Evolutionary conservation across 2,113 vertebrate species (phyloP), one percentile per base, ranked within the genome.

Genomic region (Ceyx melanurus): DNA sequence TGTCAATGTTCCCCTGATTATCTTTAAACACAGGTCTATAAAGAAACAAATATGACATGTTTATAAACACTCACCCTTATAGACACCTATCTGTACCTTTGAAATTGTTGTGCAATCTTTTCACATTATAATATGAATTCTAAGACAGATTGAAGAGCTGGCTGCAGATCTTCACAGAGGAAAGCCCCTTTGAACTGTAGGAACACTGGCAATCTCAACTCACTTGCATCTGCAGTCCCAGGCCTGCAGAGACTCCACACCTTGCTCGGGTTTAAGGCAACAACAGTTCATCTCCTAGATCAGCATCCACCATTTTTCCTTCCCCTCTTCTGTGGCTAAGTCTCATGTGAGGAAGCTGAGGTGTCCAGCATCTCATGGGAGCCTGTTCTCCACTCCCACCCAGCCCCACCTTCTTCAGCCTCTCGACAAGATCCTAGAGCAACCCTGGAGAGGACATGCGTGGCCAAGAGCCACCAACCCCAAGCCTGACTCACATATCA

Each of bases 21-120:
- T 99, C 99, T 90, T 99, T 99, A 97, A 99, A 99, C 78, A 99
- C 98, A 25, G 99, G 97, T 95, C 99, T 99, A 64, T 15, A 95
- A 97, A 64, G 40, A 83, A 93, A 90, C 46, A 78, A 86, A 90
- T 97, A 78, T 2, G 3, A 29, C 64, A 95, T 22, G 62, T 85
- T 91, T 46, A 71, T 40, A 76, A 87, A 73, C 65, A 67, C 4
- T 33, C 19, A 61, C 16, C 10, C 14, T 29, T 10, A 33, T 2
- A 26, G 4, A 20, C 4, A 23, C 19, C 9, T 50, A 46, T 42
- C 15, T 71, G 18, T 78, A 73, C 42, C 78, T 56, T 53, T 45
- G 42, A 86, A 92, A 43, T n/a, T 43, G 17, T 18, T 60, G 43
- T 2, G 13, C 15, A 21, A 65, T 50, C 35, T 50, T 89, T 71